A percentile compares a stretch with the other conserved stretches of the same genome.
phyloP scores from a whole-genome alignment of 2,888 invertebrate species.

The Epistrophella euchroma region DNA sequence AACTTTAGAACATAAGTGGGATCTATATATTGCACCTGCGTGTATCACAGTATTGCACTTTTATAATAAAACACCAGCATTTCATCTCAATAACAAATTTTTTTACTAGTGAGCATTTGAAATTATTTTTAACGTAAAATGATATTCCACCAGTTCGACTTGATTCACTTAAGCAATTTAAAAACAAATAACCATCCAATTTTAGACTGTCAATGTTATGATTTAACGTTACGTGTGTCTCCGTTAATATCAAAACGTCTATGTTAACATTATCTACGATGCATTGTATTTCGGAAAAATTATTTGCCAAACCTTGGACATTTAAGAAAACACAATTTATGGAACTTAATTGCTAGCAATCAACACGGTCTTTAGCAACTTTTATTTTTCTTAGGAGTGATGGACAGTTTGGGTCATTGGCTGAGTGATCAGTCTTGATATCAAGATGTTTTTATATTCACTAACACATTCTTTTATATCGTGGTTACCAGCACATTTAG shows the following conservation, averaged over 20 bases:
- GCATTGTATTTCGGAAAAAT: not conserved
- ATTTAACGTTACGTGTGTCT: not conserved
- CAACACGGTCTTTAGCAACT: not conserved
- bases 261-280: not conserved
- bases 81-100: not conserved
- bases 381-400: not conserved
- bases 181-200: not conserved
- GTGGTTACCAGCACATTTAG: not conserved
- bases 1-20: not conserved
- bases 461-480: not conserved
- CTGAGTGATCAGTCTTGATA: not conserved
- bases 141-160: not conserved
- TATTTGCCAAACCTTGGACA: not conserved
- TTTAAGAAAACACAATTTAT: not conserved
- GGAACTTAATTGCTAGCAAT: not conserved
- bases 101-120: not conserved
- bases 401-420: not conserved
- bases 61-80: not conserved
- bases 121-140: not conserved
- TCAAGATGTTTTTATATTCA: not conserved
- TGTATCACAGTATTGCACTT: conserved; percentile 5
- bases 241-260: not conserved
- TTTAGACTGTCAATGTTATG: not conserved
- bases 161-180: not conserved
- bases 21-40: not conserved